These are phyloP conservation scores for Gymnocheta viridis DNA, from an alignment of 2,888 invertebrate species.

Conservation along the genomic window DNA sequence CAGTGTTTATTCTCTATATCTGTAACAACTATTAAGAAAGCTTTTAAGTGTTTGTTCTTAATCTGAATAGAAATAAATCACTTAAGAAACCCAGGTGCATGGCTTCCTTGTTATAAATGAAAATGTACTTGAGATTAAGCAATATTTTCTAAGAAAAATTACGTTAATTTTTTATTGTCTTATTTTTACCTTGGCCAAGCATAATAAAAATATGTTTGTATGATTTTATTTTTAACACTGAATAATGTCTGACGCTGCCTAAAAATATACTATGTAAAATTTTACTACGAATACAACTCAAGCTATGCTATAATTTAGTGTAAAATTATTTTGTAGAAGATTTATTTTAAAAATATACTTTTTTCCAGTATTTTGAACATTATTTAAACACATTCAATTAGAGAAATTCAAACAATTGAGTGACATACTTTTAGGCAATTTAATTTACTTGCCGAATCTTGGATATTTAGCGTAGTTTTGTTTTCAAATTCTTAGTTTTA, in stretches of 20 bases:
- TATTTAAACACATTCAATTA: background rate
- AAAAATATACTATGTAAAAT: background rate
- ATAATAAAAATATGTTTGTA: background rate
- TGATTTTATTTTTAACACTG: background rate
- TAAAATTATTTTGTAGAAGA: background rate
- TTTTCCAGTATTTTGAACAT: background rate
- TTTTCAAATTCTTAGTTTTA: background rate
- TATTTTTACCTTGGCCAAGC: background rate
- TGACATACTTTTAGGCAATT: background rate
- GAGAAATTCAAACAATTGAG: background rate
- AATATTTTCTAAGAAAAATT: background rate
- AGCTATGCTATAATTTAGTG: background rate
- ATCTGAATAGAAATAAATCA: background rate
- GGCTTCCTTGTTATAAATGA: background rate
- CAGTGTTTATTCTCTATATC: no score
- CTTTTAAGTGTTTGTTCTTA: background rate
- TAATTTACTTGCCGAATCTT: no score
- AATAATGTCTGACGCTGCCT: background rate
- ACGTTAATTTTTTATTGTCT: slow-evolving; percentile 1
- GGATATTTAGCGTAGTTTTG: background rate
- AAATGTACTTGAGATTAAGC: background rate
- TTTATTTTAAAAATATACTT: background rate
- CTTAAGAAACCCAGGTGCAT: background rate
- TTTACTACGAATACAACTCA: background rate
- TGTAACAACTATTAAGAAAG: background rate